Evolutionary conservation across 1,140 invertebrate genomes (phyloP), one percentile per base, ranked within the genome.

Genomic region (Tachypleus tridentatus): DNA sequence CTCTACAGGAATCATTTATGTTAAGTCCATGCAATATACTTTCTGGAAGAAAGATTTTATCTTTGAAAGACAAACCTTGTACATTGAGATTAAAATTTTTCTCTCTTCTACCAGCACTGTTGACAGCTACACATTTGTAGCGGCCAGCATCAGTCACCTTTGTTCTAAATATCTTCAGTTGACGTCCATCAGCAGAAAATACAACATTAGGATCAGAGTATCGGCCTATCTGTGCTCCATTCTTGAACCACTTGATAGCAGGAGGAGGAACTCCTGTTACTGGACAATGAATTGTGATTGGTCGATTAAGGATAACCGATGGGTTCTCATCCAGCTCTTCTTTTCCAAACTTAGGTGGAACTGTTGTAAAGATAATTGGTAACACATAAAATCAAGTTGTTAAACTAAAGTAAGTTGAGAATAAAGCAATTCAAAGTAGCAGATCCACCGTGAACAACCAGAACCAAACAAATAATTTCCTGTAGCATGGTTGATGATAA

Each of bases 101-200:
- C 69, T 81, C 82, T 56, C 82, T 81, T 78, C 77, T 84, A 81
- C 80, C 90, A 79, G 73, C 88, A 80, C 63, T 78, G 80, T 78
- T 86, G 3, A 60, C 61, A 47, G 69, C 70, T 29, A 67, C 50
- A 49, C 67, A 68, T n/a, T 47, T 68, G 49, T 65, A 68, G 57
- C 62, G 48, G 51, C 67, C 67, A 51, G 60, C 53, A 57, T 68
- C 64, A 51, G 48, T 4, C 10, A 60, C 49, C 49, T 63, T 63
- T 52, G 61, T 57, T 57, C 63, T 65, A 48, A 59, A 62, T 49
- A 68, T 60, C 56, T 61, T 68, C 2, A 68, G n/a, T 58, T 62
- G 9, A 48, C 54, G 63, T 52, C 63, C 57, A 49, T 67, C 66
- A 58, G 50, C 48, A 51, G 9, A n/a, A 54, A 63, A 47, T 48